These are phyloP conservation scores for Eurystomus glaucurus DNA, from an alignment of 2,797 vertebrate species.

Conservation along the genomic window DNA sequence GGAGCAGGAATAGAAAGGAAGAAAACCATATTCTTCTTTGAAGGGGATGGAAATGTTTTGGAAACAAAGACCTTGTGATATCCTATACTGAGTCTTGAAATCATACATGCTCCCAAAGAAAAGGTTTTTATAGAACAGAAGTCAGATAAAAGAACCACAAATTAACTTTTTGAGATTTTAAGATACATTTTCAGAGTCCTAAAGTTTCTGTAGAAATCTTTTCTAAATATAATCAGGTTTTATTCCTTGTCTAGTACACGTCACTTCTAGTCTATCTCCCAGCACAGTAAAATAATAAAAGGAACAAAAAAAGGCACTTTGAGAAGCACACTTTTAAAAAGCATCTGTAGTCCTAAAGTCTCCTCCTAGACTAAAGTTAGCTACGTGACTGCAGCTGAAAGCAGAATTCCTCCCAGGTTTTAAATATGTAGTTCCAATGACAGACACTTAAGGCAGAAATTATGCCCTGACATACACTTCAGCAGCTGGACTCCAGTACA, in stretches of 20 bases:
- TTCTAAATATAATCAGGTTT: background rate
- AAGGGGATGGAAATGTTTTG: background rate
- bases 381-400: background rate
- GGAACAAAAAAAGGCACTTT: background rate
- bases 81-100: background rate
- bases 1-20: background rate
- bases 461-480: background rate
- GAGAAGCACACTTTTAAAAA: background rate
- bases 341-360: background rate
- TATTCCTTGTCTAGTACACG: background rate
- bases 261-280: background rate
- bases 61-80: background rate
- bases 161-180: background rate
- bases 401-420: background rate
- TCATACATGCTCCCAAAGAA: accelerated
- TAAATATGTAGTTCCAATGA: background rate
- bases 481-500: background rate
- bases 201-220: background rate
- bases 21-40: background rate
- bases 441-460: background rate
- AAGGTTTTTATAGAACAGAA: background rate
- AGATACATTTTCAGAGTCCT: background rate
- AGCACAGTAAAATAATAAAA: background rate
- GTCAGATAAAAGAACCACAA: background rate
- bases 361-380: background rate